Evolutionary conservation across 30 jellyfish, hydroid and myxozoan genomes (phyloP), one percentile per base, ranked within the genome.

Genomic region (Rhopilema esculentum): DNA sequence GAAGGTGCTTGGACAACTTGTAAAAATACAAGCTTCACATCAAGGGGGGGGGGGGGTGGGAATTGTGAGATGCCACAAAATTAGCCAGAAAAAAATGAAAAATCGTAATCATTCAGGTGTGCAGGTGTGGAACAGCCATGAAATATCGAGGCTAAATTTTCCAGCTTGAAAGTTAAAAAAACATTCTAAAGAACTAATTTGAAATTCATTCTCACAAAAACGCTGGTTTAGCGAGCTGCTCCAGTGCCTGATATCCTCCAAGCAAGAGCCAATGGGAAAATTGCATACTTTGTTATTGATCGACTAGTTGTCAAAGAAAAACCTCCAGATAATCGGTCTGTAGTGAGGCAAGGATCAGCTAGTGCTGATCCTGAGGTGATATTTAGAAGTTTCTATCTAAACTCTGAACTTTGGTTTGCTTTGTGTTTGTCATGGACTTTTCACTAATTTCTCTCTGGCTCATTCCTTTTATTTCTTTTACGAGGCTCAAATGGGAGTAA

Each of bases 171-270:
- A 53, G 68, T 53, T 0, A 53, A 53, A 53, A 21, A 53, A 53
- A 21, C 68, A 53, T 53, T 16, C 68, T 53, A 0, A 53, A 53
- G 68, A 53, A 53, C n/a, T n/a, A n/a, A n/a, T n/a, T n/a, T n/a
- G n/a, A n/a, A n/a, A n/a, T n/a, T n/a, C n/a, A n/a, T n/a, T n/a
- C n/a, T n/a, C n/a, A n/a, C n/a, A n/a, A n/a, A n/a, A n/a, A 77
- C 88, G 78, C 62, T 77, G 88, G 88, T 63, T 77, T 20, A 78
- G 27, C 27, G 77, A 65, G 29, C 53, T 2, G 88, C 88, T 28
- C 88, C 53, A 77, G 17, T 77, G 49, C 88, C 77, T 78, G 53
- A 52, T 67, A 52, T 77, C 78, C 78, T 52, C 62, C 53, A 77
- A 40, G 62, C 62, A 78, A 77, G 88, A 77, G 62, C 53, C 65